Percentiles rank a stretch among this genome's conserved stretches.
Evolutionary conservation across 2,797 vertebrate species (phyloP).

Genomic region (Halcyon leucocephala): DNA sequence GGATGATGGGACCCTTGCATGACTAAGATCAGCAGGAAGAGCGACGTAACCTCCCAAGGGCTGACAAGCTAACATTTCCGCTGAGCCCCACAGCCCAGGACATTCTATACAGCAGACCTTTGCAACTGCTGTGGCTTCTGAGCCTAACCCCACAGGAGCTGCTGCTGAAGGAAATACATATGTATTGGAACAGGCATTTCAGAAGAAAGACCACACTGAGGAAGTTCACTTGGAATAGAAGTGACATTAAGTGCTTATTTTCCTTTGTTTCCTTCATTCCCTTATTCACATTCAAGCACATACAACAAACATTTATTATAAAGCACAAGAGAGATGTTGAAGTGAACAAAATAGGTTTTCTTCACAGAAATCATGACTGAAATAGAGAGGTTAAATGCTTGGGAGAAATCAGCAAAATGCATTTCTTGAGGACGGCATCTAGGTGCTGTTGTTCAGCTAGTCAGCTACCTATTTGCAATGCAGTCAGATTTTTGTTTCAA

Average conservation of each 20-base stretch:
- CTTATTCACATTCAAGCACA: not conserved
- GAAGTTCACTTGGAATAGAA: not conserved
- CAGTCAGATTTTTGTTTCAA: not conserved
- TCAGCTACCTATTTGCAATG: not conserved
- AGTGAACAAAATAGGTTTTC: not conserved
- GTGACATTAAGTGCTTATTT: not conserved
- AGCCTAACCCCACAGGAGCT: not conserved
- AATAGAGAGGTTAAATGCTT: not conserved
- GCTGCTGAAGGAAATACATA: not conserved
- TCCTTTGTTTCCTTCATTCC: not conserved
- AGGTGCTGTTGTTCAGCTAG: not conserved
- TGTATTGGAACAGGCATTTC: not conserved
- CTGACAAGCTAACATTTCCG: not conserved
- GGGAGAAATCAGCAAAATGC: not conserved
- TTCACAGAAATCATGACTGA: not conserved
- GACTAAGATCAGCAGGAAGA: not conserved
- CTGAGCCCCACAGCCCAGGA: not conserved
- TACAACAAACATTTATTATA: not conserved
- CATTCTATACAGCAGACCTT: not conserved
- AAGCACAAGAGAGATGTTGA: not conserved
- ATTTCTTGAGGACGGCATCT: not conserved
- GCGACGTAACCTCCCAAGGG: not conserved
- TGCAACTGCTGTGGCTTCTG: not conserved
- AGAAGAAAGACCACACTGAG: not conserved
- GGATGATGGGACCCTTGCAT: not conserved